Base-by-base conservation (phyloP, 2,113 vertebrate genomes). In the Pogonocichla stellata region DNA sequence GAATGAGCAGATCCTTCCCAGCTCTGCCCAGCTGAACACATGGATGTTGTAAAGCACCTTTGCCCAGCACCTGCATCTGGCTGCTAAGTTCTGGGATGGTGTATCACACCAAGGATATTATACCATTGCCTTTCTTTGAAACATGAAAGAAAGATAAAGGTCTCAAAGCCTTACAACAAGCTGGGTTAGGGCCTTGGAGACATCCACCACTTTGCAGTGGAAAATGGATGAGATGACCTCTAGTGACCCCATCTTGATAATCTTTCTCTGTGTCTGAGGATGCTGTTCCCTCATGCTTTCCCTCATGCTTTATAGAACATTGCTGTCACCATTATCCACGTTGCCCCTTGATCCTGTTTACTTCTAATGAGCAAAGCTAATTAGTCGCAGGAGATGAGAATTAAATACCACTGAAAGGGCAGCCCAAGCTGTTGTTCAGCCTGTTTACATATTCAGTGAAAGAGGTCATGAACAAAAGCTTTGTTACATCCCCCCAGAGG, bases 311-410 rank as follows among this genome's bases (percentile, higher is more conserved):
- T 13, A 67, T 28, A 45, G 58, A 84, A 65, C 42, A 42, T 51
- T 28, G 2, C 51, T 0, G 0, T 72, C 54, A 54, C 66, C 58
- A 47, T 47, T 70, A 83, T 45, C 50, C 2, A 1, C 40, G 2
- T 19, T 80, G 54, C 88, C 79, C 64, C 64, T 92, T 96, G 92
- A 77, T 70, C 88, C 60, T 26, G 6, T 73, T 92, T 90, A 54
- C 43, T 58, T 77, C 58, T 83, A 20, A 24, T 36, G 74, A 82
- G 53, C 53, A 71, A n/a, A 67, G 23, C 13, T 88, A 74, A 85
- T 85, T 93, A 88, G 47, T 53, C 50, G 48, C 50, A 78, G 33
- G 80, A 61, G 85, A 80, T 69, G 53, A 87, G 54, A 70, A 36
- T 88, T 80, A 80, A 94, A 61, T 65, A 42, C 42, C 34, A 88